A percentile compares a stretch with the other conserved stretches of the same genome.
Evolutionary conservation across 2,113 vertebrate genomes (phyloP).

Genomic region (Rhineura floridana): DNA sequence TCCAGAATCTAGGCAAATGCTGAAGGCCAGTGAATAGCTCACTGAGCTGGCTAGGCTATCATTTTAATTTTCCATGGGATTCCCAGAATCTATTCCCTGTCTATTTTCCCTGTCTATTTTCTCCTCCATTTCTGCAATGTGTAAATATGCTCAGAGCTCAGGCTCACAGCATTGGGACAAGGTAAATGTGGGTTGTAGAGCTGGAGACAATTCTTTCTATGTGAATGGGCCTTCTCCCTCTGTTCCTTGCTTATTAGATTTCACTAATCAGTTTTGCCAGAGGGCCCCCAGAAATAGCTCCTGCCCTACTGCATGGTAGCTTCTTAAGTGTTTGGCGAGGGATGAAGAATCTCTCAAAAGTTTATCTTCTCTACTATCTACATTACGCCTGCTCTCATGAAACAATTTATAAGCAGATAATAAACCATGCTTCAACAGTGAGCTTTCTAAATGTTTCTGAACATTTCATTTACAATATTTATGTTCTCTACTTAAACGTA

Average conservation of each 20-base stretch:
- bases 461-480: background rate
- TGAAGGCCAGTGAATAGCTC: background rate
- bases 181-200: background rate
- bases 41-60: background rate
- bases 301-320: background rate
- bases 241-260: background rate
- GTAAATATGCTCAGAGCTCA: too few relatives aligned
- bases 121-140: background rate
- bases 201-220: background rate
- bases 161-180: background rate
- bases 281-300: background rate
- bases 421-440: background rate
- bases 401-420: background rate
- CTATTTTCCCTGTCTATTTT: background rate
- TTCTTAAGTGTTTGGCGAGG: background rate
- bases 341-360: background rate
- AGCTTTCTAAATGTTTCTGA: background rate
- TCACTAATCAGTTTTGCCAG: background rate
- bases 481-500: too few relatives aligned
- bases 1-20: background rate
- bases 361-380: background rate
- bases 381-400: background rate
- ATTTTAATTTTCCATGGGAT: background rate
- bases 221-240: background rate
- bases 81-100: background rate